Conservation (phyloP, 2,113 vertebrate species). For the Semicossyphus pulcher region DNA sequence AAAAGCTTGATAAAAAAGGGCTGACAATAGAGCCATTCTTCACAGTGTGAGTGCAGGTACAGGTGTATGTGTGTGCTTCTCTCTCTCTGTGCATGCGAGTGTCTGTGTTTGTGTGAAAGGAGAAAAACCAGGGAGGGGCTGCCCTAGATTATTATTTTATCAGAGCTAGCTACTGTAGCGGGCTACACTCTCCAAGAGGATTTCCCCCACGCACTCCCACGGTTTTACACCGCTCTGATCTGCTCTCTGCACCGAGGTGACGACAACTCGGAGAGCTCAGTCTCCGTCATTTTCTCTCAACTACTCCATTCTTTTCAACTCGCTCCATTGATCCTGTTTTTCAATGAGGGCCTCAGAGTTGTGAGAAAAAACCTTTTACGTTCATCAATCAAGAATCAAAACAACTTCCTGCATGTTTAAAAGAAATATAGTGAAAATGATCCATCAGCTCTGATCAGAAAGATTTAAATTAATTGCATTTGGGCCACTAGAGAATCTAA, state of each 20-base stretch:
- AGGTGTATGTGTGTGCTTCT: constrained; percentile 31
- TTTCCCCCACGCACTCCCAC: constrained; percentile 60
- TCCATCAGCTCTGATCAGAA: background rate
- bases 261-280: constrained; percentile 19
- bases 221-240: constrained; percentile 49
- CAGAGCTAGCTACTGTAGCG: constrained; percentile 64
- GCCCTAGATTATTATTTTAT: constrained; percentile 86
- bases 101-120: constrained; percentile 46
- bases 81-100: background rate
- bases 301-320: constrained; percentile 14
- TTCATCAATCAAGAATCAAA: constrained; percentile 2
- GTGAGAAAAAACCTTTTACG: background rate
- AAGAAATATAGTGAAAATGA: background rate
- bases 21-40: constrained; percentile 53
- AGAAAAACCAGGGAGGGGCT: constrained; percentile 64
- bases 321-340: constrained; percentile 18
- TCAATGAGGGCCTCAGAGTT: constrained; percentile 7
- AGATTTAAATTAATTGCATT: background rate
- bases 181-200: constrained; percentile 70
- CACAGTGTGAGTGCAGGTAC: constrained; percentile 46
- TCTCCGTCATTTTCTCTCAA: background rate
- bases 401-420: background rate
- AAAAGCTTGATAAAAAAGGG: background rate
- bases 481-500: background rate
- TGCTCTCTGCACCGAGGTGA: constrained; percentile 49